Base-by-base conservation (phyloP, 2,888 invertebrate species). In the Steinernema hermaphroditum region DNA sequence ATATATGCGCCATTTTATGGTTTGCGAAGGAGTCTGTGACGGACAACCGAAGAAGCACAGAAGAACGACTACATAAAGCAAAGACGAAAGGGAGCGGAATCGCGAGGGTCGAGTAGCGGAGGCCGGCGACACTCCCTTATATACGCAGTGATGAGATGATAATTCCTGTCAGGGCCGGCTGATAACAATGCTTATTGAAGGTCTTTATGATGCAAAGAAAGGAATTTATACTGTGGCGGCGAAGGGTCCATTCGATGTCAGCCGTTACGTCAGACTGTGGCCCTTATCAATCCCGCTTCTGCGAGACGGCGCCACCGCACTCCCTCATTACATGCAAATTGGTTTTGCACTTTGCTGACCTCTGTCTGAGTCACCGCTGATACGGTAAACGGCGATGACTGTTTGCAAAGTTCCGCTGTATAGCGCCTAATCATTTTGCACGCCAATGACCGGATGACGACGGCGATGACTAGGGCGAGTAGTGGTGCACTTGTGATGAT, bases 111-210 rank as follows among this genome's bases (percentile, higher is more conserved):
- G 46, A 46, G 46, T 46, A 46, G 46, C 46, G 46, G 46, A 4
- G 43, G 16, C 43, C 8, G 16, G 14, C 19, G 19, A n/a, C 54
- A 16, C n/a, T 9, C 54, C 22, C 27, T 54, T 54, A 54, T 54
- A 54, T 54, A 54, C 6, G 54, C 54, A 54, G 6, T 16, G n/a
- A 12, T 2, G 27, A 24, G 54, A 54, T 54, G 27, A 54, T 27
- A 22, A 27, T 54, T 46, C 19, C 24, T 54, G 54, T 16, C 54
- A 22, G 24, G 27, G 54, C 1, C 54, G 19, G 27, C 54, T 54
- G 54, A 54, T 54, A 54, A 54, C 54, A 54, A 54, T 54, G 54
- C 54, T 54, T 54, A 54, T 54, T 54, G 54, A 54, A 54, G 54
- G 24, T 54, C 54, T 54, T 54, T 22, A 54, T 54, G 54, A 24